phyloP scores from a whole-genome alignment of 2,797 vertebrate species.

The Molossus alvarezi region DNA sequence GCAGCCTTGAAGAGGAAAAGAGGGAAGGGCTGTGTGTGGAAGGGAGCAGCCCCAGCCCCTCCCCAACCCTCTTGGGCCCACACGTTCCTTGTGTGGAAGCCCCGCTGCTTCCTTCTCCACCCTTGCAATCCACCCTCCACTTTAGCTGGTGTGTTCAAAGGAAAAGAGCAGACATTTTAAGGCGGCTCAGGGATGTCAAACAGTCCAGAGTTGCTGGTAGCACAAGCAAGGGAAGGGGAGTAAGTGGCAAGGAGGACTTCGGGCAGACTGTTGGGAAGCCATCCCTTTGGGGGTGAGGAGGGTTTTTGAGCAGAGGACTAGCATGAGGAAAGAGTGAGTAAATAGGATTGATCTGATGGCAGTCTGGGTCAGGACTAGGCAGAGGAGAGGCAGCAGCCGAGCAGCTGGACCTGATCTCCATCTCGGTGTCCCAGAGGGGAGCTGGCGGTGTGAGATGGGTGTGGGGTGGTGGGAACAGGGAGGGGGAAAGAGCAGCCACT shows the following conservation, averaged over 20 bases:
- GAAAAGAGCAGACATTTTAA: neutral
- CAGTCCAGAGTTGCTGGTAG: neutral
- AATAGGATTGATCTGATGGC: neutral
- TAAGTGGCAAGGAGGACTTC: neutral
- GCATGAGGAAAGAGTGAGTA: neutral
- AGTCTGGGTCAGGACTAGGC: neutral
- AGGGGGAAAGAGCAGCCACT: rapidly evolving
- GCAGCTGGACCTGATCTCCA: neutral
- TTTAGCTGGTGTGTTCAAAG: neutral
- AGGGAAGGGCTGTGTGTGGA: neutral
- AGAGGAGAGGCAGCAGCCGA: neutral
- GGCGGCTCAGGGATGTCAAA: neutral
- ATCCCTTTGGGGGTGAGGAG: neutral
- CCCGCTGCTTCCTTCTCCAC: neutral
- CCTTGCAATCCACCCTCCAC: neutral
- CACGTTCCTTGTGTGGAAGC: neutral
- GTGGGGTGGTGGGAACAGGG: rapidly evolving
- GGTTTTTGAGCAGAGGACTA: neutral
- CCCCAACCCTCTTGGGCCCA: no score
- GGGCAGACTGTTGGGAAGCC: neutral
- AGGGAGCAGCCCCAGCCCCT: neutral
- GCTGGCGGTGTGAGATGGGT: no score
- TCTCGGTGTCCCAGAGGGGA: neutral
- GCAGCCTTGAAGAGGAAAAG: neutral
- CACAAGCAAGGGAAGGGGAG: neutral